A percentile compares a stretch with the other conserved stretches of the same genome.
Evolutionary conservation across 2,113 vertebrate species (phyloP).

Genomic region (Paracanthobrama guichenoti): DNA sequence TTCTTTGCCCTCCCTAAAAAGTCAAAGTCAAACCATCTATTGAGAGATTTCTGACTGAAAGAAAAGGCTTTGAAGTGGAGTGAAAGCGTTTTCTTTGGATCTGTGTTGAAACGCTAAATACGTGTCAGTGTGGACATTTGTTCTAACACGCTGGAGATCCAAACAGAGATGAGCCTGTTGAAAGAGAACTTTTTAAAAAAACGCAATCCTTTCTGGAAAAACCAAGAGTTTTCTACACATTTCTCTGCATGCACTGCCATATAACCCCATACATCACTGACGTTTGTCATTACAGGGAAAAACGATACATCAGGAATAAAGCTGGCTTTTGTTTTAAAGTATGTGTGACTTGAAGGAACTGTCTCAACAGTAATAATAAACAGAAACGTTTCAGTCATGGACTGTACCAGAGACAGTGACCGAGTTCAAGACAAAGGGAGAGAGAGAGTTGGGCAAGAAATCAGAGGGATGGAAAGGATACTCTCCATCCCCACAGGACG

Average conservation of each 20-base stretch:
- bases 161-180: slow-evolving; percentile 32
- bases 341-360: slow-evolving; percentile 28
- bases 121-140: slow-evolving; percentile 53
- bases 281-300: slow-evolving; percentile 30
- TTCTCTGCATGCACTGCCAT: slow-evolving; percentile 1
- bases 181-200: slow-evolving; percentile 6
- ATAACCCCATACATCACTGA: slow-evolving; percentile 27
- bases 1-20: slow-evolving; percentile 43
- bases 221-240: slow-evolving; percentile 8
- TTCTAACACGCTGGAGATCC: slow-evolving; percentile 53
- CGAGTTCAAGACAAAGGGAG: slow-evolving; percentile 11
- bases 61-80: slow-evolving; percentile 56
- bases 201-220: slow-evolving; percentile 19
- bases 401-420: slow-evolving; percentile 11
- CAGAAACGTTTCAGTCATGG: slow-evolving; percentile 27
- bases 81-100: slow-evolving; percentile 57
- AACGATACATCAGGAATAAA: slow-evolving; percentile 31
- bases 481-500: slow-evolving; percentile 15
- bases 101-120: slow-evolving; percentile 56
- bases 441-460: slow-evolving; percentile 12
- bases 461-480: slow-evolving; percentile 20
- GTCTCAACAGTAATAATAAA: slow-evolving; percentile 38
- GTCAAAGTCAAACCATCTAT: slow-evolving; percentile 52
- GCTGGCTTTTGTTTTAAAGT: slow-evolving; percentile 36
- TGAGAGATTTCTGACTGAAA: slow-evolving; percentile 52